A percentile compares a stretch with the other conserved stretches of the same genome.
phyloP scores from a whole-genome alignment of 2,888 invertebrate species.

The Agrypnus murinus region DNA sequence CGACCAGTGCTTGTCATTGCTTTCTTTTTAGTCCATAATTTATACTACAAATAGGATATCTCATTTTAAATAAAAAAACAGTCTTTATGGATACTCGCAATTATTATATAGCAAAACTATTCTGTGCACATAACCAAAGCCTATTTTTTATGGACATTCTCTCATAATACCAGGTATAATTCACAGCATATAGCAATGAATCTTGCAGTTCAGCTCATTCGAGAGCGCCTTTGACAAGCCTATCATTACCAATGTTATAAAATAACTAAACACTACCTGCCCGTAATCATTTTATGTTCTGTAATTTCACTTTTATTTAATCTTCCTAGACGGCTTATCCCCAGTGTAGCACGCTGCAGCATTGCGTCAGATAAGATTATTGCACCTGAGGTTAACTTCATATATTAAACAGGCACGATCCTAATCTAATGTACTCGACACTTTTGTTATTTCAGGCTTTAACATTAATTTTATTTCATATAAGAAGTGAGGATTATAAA shows the following conservation, averaged over 20 bases:
- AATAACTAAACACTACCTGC: slow-evolving; percentile 67
- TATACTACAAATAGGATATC: too few relatives aligned
- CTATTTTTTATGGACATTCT: slow-evolving; percentile 32
- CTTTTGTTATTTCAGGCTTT: slow-evolving; percentile 3
- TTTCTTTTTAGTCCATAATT: too few relatives aligned
- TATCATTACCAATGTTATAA: slow-evolving; percentile 66
- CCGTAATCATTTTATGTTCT: slow-evolving; percentile 61
- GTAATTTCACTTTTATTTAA: slow-evolving; percentile 62
- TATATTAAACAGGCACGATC: slow-evolving; percentile 22
- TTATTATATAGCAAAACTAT: neutral
- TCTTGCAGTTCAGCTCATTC: slow-evolving; percentile 51
- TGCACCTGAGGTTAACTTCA: slow-evolving; percentile 29
- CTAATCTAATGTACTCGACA: slow-evolving; percentile 28
- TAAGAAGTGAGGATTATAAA: too few relatives aligned
- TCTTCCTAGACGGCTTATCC: slow-evolving; percentile 51
- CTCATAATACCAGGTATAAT: slow-evolving; percentile 50
- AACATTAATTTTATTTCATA: too few relatives aligned
- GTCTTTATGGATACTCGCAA: too few relatives aligned
- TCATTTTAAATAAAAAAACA: too few relatives aligned
- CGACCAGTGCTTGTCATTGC: too few relatives aligned
- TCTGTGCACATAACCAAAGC: slow-evolving; percentile 7
- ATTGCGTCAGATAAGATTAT: slow-evolving; percentile 33
- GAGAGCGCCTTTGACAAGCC: slow-evolving; percentile 58
- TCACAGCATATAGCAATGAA: slow-evolving; percentile 51
- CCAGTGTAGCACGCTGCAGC: slow-evolving; percentile 16